Base-by-base conservation (phyloP, 2,113 vertebrate genomes). In the Ahaetulla prasina region DNA sequence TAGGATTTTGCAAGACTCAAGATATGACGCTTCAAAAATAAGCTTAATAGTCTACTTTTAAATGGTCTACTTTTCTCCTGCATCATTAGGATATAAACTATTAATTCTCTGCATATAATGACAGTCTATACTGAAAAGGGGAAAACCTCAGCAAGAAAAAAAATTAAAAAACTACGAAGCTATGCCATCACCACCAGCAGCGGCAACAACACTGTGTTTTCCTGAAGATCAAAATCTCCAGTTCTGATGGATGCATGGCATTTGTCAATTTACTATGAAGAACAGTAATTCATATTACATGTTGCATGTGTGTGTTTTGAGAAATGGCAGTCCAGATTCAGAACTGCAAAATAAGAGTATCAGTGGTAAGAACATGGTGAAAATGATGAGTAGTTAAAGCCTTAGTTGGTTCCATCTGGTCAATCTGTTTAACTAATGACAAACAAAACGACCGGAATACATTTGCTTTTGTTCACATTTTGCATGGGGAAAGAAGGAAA, bases 1-100 rank as follows among this genome's bases (percentile, higher is more conserved):
- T 92, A 91, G 88, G 80, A 93, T 94, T 95, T 96, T 92, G 92
- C 93, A 96, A 94, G 85, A 92, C 55, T 49, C 91, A 91, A 94
- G 49, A 49, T 89, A 93, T 87, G 93, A 91, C 63, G 9, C 43
- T 93, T 22, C 22, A 90, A 89, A 85, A 49, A 94, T 74, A 87
- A 92, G 93, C 57, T 27, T 60, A 60, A 60, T 60, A 27, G 57
- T 27, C 57, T 60, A 60, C 91, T 95, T 89, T 90, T 85, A 4
- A 93, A 39, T 91, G 55, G 2, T 63, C 87, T 49, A 1, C 45
- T n/a, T 80, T 74, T 95, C 22, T 93, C 92, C 1, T 91, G 12
- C 14, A 90, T 87, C 92, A 93, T 90, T 88, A 88, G 91, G 92
- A 80, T 80, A 80, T 22, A 80, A 80, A 22, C 55, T 50, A 55